Base-by-base conservation (phyloP, 2,797 vertebrate species). In the Rhinichthys osculus region DNA sequence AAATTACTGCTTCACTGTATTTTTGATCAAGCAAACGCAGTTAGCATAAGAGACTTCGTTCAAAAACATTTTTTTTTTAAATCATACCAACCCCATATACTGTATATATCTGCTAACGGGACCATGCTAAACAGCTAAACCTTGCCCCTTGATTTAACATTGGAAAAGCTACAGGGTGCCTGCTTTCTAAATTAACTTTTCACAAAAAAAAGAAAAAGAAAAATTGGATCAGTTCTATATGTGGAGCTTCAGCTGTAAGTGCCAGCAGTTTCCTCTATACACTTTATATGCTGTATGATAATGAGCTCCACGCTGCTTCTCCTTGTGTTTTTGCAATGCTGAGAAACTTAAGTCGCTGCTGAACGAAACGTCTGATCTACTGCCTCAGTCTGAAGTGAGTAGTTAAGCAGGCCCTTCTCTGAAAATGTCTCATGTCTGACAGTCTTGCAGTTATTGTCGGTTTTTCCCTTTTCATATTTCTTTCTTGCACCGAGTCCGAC, bases 251-350 rank as follows among this genome's bases (percentile, higher is more conserved):
- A 42, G 40, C 76, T 72, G 52, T 62, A 72, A 78, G 62, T 57
- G 64, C 74, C 73, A 42, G 77, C 76, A 40, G 66, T 78, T 71
- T 85, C 11, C 64, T 70, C n/a, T 70, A 78, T 57, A 78, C 74
- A 78, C 83, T 85, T 84, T 78, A 64, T 74, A 52, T 82, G 59
- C 73, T 72, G 72, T 84, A 85, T 62, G 23, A 70, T 85, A 85
- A 78, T 76, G 40, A 76, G 23, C 67, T 59, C 21, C 21, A 69
- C 42, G 7, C 40, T 76, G 69, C n/a, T 73, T 74, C 30, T 66
- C 13, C 27, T 59, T 40, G 81, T 74, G 69, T 59, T 84, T 81
- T 57, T 64, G 57, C 59, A 54, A 70, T 67, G 47, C 82, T 42
- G 17, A 87, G 83, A 47, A 80, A 85, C 47, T 62, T 71, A 42